Base-by-base conservation (phyloP, 2,888 invertebrate genomes). In the Craniophora ligustri region DNA sequence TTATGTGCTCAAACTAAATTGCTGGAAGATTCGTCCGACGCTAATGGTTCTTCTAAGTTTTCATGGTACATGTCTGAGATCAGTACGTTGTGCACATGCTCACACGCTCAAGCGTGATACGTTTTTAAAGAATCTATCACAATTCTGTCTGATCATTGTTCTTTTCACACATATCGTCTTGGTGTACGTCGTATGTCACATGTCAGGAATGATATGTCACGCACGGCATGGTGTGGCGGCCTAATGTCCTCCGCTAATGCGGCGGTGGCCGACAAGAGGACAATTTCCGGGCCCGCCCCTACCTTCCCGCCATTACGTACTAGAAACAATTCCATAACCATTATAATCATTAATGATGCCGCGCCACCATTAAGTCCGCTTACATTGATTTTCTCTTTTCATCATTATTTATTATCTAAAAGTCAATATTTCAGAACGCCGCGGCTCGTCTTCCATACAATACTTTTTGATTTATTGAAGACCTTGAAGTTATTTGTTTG, bases 1-100 rank as follows among this genome's bases (percentile, higher is more conserved):
- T 93, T 93, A 93, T 91, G 87, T 91, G 86, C 90, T 91, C 88
- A 87, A 86, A 87, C 84, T 85, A 91, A 92, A 92, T 90, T 90
- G 87, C 86, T 89, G 84, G 85, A 87, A 89, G 87, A 89, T 90
- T 89, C 86, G 85, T 85, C 81, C 83, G 85, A 87, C 87, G 84
- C 84, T 89, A 91, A 91, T 87, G 85, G 84, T 74, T 79, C 82
- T 78, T 70, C 79, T 84, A 81, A 85, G 79, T 80, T 79, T 76
- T 81, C 83, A 79, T 86, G 87, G 88, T 88, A 89, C 86, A 83
- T 84, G 85, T 81, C 79, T 55, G 50, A 32, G 56, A 71, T 51
- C 49, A 46, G 40, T 58, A 28, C 42, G 35, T 44, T 18, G 57
- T 28, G 41, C 35, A 41, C 41, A 21, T 23, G 46, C 58, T 74